A percentile compares a stretch with the other conserved stretches of the same genome.
Conservation (phyloP, 2,888 invertebrate genomes). For the Clostera curtula region DNA sequence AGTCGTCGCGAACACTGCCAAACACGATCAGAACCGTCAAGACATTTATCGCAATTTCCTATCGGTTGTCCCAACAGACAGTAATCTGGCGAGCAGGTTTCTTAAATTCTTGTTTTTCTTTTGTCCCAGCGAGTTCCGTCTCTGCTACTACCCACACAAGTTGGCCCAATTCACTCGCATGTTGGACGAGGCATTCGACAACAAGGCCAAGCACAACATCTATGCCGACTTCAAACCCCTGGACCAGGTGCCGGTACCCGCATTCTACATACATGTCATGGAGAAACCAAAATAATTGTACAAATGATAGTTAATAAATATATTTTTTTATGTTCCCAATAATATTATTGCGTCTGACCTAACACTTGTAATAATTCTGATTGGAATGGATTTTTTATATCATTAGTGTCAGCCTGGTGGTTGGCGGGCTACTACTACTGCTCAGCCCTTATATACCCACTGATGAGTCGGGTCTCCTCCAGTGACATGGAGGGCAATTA, state of each 20-base stretch:
- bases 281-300: slow-evolving; percentile 67
- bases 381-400: too few relatives aligned
- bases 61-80: too few relatives aligned
- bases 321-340: not conserved
- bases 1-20: too few relatives aligned
- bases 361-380: too few relatives aligned
- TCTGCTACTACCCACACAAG: slow-evolving; percentile 92
- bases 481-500: too few relatives aligned
- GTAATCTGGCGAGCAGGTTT: not conserved
- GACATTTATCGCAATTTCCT: too few relatives aligned
- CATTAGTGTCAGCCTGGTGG: too few relatives aligned
- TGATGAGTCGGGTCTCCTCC: too few relatives aligned
- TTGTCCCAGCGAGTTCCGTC: slow-evolving; percentile 82
- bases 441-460: too few relatives aligned
- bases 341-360: not conserved
- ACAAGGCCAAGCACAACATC: slow-evolving; percentile 78
- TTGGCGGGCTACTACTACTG: too few relatives aligned
- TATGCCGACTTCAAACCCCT: slow-evolving; percentile 88
- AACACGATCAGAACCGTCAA: too few relatives aligned
- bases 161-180: slow-evolving; percentile 81
- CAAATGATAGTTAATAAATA: not conserved
- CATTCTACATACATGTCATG: slow-evolving; percentile 90
- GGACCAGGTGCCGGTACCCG: slow-evolving; percentile 78
- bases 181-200: slow-evolving; percentile 81
- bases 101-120: not conserved